Conservation (phyloP, 2,113 vertebrate species). For the Stictonetta naevosa region DNA sequence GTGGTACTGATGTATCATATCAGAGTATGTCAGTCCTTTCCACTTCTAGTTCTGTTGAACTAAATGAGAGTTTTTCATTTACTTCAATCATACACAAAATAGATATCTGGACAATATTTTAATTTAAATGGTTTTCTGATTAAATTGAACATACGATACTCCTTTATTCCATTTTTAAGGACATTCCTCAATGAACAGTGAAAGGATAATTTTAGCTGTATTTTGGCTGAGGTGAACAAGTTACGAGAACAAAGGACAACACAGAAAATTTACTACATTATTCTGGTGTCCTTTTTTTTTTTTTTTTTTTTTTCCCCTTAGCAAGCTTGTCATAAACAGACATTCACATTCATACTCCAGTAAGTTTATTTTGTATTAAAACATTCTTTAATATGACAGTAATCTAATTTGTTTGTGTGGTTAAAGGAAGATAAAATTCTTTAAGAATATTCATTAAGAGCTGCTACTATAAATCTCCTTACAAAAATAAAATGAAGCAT, state of each 20-base stretch:
- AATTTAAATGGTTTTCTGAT: not conserved
- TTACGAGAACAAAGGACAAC: not conserved
- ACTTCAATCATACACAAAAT: not conserved
- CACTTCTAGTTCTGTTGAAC: not conserved
- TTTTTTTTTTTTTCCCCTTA: not conserved
- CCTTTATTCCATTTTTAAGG: not conserved
- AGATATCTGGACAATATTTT: not conserved
- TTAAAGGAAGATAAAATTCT: slow-evolving; percentile 26
- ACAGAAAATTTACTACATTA: not conserved
- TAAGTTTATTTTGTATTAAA: not conserved
- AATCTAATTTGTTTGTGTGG: not conserved
- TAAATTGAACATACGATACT: not conserved
- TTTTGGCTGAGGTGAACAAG: not conserved
- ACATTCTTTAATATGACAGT: not conserved
- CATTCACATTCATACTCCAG: not conserved
- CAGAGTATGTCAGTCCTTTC: not conserved
- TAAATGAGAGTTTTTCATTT: not conserved
- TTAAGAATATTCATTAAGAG: slow-evolving; percentile 1
- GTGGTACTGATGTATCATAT: not conserved
- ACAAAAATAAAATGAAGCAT: slow-evolving; percentile 16
- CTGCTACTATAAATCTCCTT: not conserved
- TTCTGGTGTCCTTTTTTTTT: not conserved
- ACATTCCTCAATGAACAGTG: not conserved
- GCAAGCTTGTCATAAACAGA: not conserved
- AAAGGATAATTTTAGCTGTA: not conserved